Evolutionary conservation across 2,113 vertebrate species (phyloP).

Genomic region (Cochlearius cochlearius): DNA sequence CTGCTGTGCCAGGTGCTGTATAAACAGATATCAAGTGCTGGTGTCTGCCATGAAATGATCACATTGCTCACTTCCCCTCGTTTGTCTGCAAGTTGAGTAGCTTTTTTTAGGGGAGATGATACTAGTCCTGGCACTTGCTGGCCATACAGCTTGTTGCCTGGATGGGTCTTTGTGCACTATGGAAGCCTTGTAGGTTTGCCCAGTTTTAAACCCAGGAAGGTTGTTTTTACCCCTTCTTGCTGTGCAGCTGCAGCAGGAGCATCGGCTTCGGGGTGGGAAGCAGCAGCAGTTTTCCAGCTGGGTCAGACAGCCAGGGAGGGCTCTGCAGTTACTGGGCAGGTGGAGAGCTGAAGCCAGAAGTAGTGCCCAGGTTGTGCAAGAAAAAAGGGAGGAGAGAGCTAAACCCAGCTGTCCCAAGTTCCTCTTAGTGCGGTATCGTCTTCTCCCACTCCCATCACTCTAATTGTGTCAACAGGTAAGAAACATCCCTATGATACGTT

Average conservation of each 20-base stretch:
- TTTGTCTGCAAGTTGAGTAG: background rate
- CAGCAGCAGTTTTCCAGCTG: background rate
- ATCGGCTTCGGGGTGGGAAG: background rate
- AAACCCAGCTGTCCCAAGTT: background rate
- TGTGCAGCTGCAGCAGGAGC: background rate
- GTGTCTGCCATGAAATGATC: slow-evolving; percentile 18
- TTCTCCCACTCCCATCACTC: background rate
- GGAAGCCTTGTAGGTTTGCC: background rate
- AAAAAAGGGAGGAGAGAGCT: background rate
- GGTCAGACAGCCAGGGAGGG: background rate
- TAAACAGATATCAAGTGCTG: slow-evolving; percentile 15
- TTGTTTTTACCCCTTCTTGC: background rate
- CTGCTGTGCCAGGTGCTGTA: slow-evolving; percentile 28
- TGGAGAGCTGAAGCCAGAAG: background rate
- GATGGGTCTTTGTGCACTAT: background rate
- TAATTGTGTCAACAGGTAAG: background rate
- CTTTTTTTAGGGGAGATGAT: slow-evolving; percentile 36
- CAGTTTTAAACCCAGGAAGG: background rate
- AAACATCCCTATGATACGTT: background rate
- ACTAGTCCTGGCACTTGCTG: slow-evolving; percentile 6
- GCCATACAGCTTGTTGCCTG: background rate
- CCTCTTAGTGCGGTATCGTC: background rate
- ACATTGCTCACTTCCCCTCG: background rate
- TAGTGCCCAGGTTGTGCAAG: background rate
- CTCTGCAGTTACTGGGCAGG: background rate